Percentiles rank a stretch among this genome's conserved stretches.
Conservation (phyloP, 2,113 vertebrate genomes). For the Pterophyllum scalare region DNA sequence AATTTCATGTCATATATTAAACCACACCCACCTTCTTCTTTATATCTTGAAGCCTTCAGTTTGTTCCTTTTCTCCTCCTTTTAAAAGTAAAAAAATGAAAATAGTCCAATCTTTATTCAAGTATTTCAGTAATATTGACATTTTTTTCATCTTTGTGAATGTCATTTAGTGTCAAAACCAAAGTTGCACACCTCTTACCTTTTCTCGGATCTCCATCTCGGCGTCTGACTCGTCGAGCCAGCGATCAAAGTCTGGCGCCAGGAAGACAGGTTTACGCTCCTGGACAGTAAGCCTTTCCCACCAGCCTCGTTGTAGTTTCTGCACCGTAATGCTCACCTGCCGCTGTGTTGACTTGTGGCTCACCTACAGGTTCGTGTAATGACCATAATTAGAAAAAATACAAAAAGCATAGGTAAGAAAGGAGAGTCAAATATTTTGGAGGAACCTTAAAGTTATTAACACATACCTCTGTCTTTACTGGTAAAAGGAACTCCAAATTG, state of each 20-base stretch:
- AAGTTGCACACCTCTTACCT: constrained; percentile 73
- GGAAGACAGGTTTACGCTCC: constrained; percentile 90
- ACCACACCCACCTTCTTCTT: constrained; percentile 87
- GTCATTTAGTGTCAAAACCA: background rate
- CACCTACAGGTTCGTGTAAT: constrained; percentile 71
- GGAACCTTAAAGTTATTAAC: background rate
- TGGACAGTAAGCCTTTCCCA: constrained; percentile 91
- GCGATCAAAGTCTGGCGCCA: constrained; percentile 94
- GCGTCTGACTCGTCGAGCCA: constrained; percentile 97
- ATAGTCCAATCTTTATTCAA: background rate
- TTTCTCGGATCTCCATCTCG: constrained; percentile 92
- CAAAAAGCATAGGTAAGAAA: background rate
- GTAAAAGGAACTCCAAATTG: constrained; percentile 88
- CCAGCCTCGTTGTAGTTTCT: constrained; percentile 88
- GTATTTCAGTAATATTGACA: background rate
- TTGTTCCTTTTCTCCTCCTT: constrained; percentile 92
- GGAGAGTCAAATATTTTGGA: background rate
- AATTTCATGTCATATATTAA: background rate
- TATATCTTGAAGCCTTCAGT: constrained; percentile 84
- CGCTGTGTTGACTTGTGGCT: constrained; percentile 88
- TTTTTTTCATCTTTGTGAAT: background rate
- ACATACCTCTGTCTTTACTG: constrained; percentile 88
- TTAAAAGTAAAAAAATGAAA: constrained; percentile 55
- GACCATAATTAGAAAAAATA: background rate
- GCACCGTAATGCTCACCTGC: constrained; percentile 90